Conservation (phyloP, 2,888 invertebrate genomes). For the Anorthoa munda region DNA sequence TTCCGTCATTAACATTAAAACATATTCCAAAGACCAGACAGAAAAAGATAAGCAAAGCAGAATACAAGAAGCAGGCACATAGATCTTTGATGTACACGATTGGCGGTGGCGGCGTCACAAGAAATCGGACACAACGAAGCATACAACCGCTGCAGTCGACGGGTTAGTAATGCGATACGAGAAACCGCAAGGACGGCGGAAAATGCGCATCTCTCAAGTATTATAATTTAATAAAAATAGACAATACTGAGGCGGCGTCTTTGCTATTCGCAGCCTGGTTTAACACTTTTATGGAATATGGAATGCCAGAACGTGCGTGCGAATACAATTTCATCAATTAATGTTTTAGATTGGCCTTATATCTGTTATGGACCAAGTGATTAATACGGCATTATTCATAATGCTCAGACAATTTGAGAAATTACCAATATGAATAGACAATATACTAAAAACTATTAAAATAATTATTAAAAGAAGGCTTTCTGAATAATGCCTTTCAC, state of each 20-base stretch:
- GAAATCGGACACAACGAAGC: conserved; percentile 69
- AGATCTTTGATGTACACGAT: conserved; percentile 40
- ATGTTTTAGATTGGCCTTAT: no score
- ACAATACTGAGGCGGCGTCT: conserved; percentile 26
- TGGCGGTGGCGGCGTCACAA: conserved; percentile 51
- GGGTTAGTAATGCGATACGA: conserved; percentile 60
- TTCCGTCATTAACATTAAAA: conserved; percentile 6
- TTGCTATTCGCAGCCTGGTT: conserved; percentile 18
- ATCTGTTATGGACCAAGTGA: no score
- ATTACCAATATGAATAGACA: no score
- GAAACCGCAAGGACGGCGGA: conserved; percentile 68
- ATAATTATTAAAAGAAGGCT: no score
- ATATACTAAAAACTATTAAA: no score
- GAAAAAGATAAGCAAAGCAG: conserved; percentile 28
- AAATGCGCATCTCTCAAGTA: conserved; percentile 65
- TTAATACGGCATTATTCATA: no score
- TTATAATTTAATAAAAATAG: conserved; percentile 57
- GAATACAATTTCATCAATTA: neutral
- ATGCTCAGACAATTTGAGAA: no score
- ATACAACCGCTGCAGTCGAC: conserved; percentile 66
- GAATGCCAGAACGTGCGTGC: neutral
- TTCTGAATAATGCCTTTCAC: no score
- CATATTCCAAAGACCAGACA: conserved; percentile 5
- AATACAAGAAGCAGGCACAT: conserved; percentile 40
- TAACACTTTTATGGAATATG: conserved; percentile 9